Conservation (phyloP, 2,113 vertebrate genomes). For the Fulica atra region DNA sequence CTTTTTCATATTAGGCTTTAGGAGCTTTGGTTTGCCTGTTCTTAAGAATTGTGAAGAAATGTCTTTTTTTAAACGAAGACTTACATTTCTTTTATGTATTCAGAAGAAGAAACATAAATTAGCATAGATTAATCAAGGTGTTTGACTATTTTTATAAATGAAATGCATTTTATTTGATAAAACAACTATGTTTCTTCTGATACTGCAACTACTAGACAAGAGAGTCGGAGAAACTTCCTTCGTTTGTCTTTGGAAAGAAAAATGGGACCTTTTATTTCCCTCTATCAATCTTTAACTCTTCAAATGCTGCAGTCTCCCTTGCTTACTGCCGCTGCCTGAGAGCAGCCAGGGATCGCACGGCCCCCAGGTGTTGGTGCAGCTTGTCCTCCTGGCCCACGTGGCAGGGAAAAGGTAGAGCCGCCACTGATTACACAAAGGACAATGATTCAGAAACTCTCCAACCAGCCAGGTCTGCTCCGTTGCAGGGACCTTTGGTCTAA, state of each 20-base stretch:
- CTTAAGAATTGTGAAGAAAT: not conserved
- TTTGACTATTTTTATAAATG: slow-evolving; percentile 15
- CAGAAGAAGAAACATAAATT: slow-evolving; percentile 42
- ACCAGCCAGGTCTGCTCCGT: not conserved
- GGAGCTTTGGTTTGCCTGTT: not conserved
- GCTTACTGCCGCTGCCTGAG: not conserved
- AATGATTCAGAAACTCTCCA: not conserved
- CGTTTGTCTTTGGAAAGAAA: not conserved
- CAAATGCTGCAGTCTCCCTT: not conserved
- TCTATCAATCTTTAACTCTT: not conserved
- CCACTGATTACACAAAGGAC: not conserved
- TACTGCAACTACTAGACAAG: not conserved
- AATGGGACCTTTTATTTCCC: not conserved
- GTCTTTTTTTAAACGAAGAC: not conserved
- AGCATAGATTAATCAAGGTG: slow-evolving; percentile 49
- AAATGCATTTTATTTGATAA: slow-evolving; percentile 25
- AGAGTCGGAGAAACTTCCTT: not conserved
- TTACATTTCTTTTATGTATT: not conserved
- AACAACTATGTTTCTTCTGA: not conserved
- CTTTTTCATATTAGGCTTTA: not conserved
- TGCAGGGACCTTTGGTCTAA: not conserved
- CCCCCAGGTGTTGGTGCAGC: not conserved
- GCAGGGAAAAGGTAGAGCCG: not conserved
- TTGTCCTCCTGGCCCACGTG: not conserved
- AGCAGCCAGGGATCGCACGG: accelerated